phyloP scores from a whole-genome alignment of 2,797 vertebrate species.

The Sebastes baramenuke region DNA sequence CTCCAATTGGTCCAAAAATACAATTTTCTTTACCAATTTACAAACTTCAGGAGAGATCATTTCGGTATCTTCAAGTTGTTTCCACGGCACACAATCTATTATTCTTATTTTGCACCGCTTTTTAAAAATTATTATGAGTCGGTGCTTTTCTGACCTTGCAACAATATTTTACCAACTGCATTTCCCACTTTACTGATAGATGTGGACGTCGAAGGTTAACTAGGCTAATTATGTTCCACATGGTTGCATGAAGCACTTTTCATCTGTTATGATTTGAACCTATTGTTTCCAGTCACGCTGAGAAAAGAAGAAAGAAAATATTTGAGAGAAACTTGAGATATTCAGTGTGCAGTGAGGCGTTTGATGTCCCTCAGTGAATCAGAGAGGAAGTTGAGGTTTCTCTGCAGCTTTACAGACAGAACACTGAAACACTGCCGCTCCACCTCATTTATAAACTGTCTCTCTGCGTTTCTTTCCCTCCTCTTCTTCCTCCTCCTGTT shows the following conservation, averaged over 20 bases:
- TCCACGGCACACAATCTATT: neutral
- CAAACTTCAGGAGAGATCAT: neutral
- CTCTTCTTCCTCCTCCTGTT: neutral
- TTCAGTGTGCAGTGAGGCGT: neutral
- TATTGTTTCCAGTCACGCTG: neutral
- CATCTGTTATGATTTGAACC: neutral
- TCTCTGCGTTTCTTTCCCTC: neutral
- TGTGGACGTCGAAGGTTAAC: neutral
- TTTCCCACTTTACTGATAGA: neutral
- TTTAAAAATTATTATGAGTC: neutral
- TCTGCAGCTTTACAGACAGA: neutral
- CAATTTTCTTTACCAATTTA: neutral
- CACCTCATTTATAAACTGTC: constrained; percentile 1
- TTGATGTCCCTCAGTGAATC: neutral
- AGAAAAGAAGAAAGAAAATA: neutral
- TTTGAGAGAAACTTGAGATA: neutral
- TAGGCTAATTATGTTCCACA: neutral
- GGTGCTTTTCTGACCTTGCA: neutral
- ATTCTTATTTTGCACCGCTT: neutral
- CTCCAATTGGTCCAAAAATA: neutral
- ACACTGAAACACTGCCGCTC: neutral
- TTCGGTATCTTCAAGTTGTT: neutral
- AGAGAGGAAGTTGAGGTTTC: neutral
- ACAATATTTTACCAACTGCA: neutral
- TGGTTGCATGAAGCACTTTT: neutral